Percentiles rank a stretch among this genome's conserved stretches.
phyloP scores from a whole-genome alignment of 1,140 invertebrate genomes.

The Danaus melanippus region DNA sequence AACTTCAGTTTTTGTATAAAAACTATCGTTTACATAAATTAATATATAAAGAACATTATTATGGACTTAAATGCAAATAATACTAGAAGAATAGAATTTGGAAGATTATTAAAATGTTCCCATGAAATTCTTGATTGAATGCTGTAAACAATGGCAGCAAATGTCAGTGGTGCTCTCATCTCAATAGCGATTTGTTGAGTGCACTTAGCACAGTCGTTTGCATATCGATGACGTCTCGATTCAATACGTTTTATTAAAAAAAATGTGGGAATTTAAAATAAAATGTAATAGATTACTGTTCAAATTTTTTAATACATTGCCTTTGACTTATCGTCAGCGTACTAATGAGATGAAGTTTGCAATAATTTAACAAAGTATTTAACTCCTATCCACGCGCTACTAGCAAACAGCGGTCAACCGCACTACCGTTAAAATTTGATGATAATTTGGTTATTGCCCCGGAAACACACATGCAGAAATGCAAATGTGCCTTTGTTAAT shows the following conservation, averaged over 20 bases:
- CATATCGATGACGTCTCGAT: constrained; percentile 54
- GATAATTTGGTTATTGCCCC: constrained; percentile 56
- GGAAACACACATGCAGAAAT: constrained; percentile 59
- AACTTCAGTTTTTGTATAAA: too few relatives aligned
- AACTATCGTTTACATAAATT: too few relatives aligned
- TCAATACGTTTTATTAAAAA: constrained; percentile 13
- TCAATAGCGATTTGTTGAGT: constrained; percentile 37
- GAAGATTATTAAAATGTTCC: constrained; percentile 10
- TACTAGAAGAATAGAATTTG: not conserved
- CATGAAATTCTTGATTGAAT: constrained; percentile 20
- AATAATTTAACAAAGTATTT: too few relatives aligned
- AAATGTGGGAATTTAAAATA: constrained; percentile 6
- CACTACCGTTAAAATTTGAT: constrained; percentile 44
- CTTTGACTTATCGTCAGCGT: too few relatives aligned
- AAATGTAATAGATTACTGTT: too few relatives aligned
- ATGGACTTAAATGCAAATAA: not conserved
- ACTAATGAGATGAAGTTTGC: too few relatives aligned
- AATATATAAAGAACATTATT: not conserved
- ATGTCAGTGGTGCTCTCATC: constrained; percentile 45
- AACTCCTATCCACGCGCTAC: too few relatives aligned
- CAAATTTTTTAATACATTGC: too few relatives aligned
- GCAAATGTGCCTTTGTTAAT: constrained; percentile 60
- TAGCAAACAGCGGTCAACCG: constrained; percentile 35
- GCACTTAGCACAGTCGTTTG: constrained; percentile 54
- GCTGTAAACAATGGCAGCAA: constrained; percentile 53